Evolutionary conservation across 2,888 invertebrate species (phyloP), one percentile per base, ranked within the genome.

Genomic region (Drosophila mercatorum): DNA sequence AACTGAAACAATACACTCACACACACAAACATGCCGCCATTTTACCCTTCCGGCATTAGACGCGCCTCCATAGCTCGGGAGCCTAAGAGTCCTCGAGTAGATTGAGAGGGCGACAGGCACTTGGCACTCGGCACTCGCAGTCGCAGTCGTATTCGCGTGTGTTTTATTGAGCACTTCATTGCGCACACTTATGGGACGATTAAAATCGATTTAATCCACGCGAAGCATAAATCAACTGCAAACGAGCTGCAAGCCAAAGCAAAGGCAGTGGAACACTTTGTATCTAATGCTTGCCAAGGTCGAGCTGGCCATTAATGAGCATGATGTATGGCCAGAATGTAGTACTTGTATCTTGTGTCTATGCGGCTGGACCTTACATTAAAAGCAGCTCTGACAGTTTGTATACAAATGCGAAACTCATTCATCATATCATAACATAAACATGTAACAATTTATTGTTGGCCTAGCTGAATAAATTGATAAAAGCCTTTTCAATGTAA

Each of bases 201-300:
- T 86, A 88, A 86, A 86, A 86, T 88, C 86, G 86, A 85, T 86
- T 86, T 70, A 88, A 81, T 74, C 83, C 86, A 78, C 80, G 65
- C 66, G 61, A 64, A 55, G 75, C 73, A 86, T 83, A 86, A 88
- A 85, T 86, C 86, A 88, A 69, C 49, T 59, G 53, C 68, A 65
- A 67, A 67, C 65, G 68, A 57, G 56, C 61, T 41, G 63, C 67
- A 63, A 36, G n/a, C 46, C 52, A 36, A 66, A 46, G 55, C 41
- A 31, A 36, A 41, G 51, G 26, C 67, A 61, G 44, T 66, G 64
- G 55, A 53, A 72, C 61, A 71, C 65, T 67, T 66, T 75, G 65
- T 75, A 70, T 71, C 77, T 67, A 59, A 43, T 56, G 44, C 28
- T 56, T 28, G 47, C 63, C 74, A 84, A 81, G 84, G 87, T 83